phyloP scores from a whole-genome alignment of 2,888 invertebrate genomes.

The Drosophila picticornis region DNA sequence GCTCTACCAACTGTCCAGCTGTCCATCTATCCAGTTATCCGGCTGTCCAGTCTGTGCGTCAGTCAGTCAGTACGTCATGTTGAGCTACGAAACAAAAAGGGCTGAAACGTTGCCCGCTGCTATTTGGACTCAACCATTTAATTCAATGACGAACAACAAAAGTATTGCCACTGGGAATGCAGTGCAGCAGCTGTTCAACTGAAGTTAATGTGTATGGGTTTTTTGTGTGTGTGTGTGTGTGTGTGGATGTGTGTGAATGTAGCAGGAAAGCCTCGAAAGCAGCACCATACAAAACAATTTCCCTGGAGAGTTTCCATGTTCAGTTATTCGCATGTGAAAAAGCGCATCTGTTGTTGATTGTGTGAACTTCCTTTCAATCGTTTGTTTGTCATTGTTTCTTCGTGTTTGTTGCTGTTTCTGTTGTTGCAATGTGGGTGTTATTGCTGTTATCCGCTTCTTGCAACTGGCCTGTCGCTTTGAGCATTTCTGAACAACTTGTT shows the following conservation, averaged over 20 bases:
- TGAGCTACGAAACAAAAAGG: slow-evolving; percentile 42
- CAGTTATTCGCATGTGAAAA: slow-evolving; percentile 80
- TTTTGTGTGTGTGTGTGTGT: slow-evolving; percentile 12
- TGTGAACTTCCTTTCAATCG: slow-evolving; percentile 79
- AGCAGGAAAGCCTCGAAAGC: slow-evolving; percentile 37
- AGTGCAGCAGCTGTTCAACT: slow-evolving; percentile 40
- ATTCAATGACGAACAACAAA: slow-evolving; percentile 78
- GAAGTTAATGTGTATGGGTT: slow-evolving; percentile 38
- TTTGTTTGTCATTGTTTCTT: slow-evolving; percentile 71
- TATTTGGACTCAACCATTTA: slow-evolving; percentile 70
- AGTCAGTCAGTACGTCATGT: slow-evolving; percentile 34
- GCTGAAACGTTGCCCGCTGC: slow-evolving; percentile 10
- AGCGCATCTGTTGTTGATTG: slow-evolving; percentile 81
- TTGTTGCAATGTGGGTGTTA: slow-evolving; percentile 57
- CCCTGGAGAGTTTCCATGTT: slow-evolving; percentile 79
- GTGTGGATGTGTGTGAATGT: slow-evolving; percentile 1
- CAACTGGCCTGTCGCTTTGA: slow-evolving; percentile 56
- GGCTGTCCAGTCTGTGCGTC: slow-evolving; percentile 7
- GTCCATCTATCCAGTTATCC: slow-evolving; percentile 17
- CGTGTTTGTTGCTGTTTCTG: slow-evolving; percentile 36
- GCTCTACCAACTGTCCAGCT: slow-evolving; percentile 8
- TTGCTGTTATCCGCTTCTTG: slow-evolving; percentile 68
- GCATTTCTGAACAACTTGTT: slow-evolving; percentile 21
- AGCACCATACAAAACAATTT: slow-evolving; percentile 74
- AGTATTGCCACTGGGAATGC: slow-evolving; percentile 67